Evolutionary conservation across 1,140 invertebrate genomes (phyloP).

Genomic region (Calycopis cecrops): DNA sequence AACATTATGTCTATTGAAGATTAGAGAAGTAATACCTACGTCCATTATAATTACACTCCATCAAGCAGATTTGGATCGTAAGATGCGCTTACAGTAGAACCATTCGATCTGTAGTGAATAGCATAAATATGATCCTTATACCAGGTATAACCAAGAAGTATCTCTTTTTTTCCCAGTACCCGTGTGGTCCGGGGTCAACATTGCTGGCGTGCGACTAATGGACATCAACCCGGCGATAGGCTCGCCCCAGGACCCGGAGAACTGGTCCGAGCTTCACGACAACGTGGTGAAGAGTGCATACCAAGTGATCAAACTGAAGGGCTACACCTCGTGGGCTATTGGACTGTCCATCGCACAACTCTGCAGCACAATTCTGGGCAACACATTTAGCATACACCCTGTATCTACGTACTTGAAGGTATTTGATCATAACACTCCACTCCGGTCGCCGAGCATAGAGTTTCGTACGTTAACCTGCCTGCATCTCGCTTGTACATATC

Average conservation of each 20-base stretch:
- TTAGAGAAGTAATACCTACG: too few species aligned
- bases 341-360: slow-evolving; percentile 88
- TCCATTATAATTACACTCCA: too few species aligned
- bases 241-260: slow-evolving; percentile 82
- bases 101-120: too few species aligned
- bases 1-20: too few species aligned
- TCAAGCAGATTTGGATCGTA: too few species aligned
- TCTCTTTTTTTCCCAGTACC: slow-evolving; percentile 80
- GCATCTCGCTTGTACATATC: neutral
- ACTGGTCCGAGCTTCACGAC: slow-evolving; percentile 82
- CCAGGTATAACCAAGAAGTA: neutral
- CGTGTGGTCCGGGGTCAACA: slow-evolving; percentile 94
- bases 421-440: slow-evolving; percentile 33
- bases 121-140: neutral
- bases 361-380: slow-evolving; percentile 83
- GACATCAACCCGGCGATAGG: slow-evolving; percentile 86
- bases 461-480: neutral
- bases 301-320: slow-evolving; percentile 92
- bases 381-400: slow-evolving; percentile 86
- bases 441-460: too few species aligned
- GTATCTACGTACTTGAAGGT: slow-evolving; percentile 89
- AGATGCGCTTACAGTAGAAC: too few species aligned
- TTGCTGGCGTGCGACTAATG: slow-evolving; percentile 88
- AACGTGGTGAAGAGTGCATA: slow-evolving; percentile 89
- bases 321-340: slow-evolving; percentile 94